phyloP scores from a whole-genome alignment of 2,888 invertebrate genomes.

The Hoplodrina ambigua region DNA sequence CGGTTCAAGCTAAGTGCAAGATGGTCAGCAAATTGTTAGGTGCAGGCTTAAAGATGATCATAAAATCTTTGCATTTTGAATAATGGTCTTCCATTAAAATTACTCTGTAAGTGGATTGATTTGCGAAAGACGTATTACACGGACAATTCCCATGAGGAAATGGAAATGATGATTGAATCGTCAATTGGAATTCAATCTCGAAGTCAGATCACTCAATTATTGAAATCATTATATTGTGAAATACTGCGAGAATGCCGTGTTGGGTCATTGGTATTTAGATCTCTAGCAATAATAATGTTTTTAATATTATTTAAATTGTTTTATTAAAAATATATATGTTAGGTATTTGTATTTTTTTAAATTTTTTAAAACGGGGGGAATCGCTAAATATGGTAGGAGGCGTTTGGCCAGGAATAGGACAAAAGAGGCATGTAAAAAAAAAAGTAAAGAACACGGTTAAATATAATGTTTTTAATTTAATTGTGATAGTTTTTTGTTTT shows the following conservation, averaged over 20 bases:
- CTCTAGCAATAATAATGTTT: too few species aligned
- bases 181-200: slow-evolving; percentile 61
- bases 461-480: too few species aligned
- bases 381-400: too few species aligned
- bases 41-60: slow-evolving; percentile 10
- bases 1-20: slow-evolving; percentile 19
- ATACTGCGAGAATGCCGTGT: slow-evolving; percentile 28
- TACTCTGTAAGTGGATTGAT: slow-evolving; percentile 49
- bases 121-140: slow-evolving; percentile 50
- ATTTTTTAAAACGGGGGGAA: too few species aligned
- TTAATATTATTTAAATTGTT: too few species aligned
- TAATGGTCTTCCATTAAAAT: slow-evolving; percentile 56
- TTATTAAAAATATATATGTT: too few species aligned
- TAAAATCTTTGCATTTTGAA: slow-evolving; percentile 45
- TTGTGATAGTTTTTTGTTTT: too few species aligned
- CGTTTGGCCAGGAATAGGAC: too few species aligned
- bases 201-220: slow-evolving; percentile 56
- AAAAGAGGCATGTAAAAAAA: too few species aligned
- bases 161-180: slow-evolving; percentile 56
- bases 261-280: slow-evolving; percentile 1
- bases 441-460: too few species aligned
- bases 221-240: slow-evolving; percentile 44
- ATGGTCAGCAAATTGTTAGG: slow-evolving; percentile 21
- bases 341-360: too few species aligned
- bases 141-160: slow-evolving; percentile 53